These are phyloP conservation scores for Calyptomena viridis DNA, from an alignment of 2,113 vertebrate genomes.

Conservation along the genomic window DNA sequence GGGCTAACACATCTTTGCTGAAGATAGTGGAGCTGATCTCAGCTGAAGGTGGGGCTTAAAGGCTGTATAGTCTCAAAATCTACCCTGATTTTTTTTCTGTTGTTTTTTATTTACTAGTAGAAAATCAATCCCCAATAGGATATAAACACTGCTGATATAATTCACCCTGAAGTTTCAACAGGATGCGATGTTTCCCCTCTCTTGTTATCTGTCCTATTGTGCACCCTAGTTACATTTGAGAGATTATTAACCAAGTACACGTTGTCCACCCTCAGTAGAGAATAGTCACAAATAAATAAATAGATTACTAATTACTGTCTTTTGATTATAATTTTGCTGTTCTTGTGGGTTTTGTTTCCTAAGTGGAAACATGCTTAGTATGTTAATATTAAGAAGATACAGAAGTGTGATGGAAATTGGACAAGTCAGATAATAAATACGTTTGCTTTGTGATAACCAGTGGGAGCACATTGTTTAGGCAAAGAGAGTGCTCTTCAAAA, in stretches of 20 bases:
- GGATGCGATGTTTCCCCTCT: neutral
- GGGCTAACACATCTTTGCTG: neutral
- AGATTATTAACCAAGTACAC: neutral
- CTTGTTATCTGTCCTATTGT: neutral
- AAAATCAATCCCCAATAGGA: neutral
- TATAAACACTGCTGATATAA: neutral
- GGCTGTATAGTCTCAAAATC: neutral
- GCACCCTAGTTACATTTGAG: neutral
- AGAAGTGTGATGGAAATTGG: neutral
- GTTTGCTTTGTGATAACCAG: constrained; percentile 20
- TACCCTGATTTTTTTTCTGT: neutral
- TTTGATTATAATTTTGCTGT: neutral
- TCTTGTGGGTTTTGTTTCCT: neutral
- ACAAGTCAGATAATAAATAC: neutral
- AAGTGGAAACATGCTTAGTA: neutral
- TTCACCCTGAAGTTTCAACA: neutral
- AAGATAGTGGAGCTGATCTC: neutral
- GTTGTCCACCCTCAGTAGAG: neutral
- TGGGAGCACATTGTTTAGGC: neutral
- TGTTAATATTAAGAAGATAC: neutral
- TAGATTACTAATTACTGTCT: neutral
- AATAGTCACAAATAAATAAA: neutral
- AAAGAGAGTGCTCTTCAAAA: neutral
- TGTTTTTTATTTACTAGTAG: neutral
- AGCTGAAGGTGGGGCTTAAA: neutral